Evolutionary conservation across 35 echinoderm and acorn worm genomes (phyloP), one percentile per base, ranked within the genome.

Genomic region (Amphiura filiformis): DNA sequence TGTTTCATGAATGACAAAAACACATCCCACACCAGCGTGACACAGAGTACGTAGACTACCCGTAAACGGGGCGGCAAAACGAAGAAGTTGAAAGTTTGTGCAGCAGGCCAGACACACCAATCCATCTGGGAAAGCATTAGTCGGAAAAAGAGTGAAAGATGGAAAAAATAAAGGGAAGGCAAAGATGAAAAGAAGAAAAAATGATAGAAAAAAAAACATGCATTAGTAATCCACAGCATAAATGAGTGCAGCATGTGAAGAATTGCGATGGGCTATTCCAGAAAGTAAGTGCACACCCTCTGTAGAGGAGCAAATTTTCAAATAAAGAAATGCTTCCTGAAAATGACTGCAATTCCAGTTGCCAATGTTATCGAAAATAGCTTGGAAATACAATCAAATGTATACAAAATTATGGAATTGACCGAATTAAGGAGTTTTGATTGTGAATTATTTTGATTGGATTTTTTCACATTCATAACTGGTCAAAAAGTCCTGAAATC

Each of bases 71-170:
- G 61, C 1, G 93, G 93, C 11, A 94, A 52, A 40, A 90, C 86
- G 78, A 77, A 75, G 70, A 94, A 94, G 83, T 94, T 94, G 88
- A 94, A 90, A 40, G 81, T 77, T 79, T 94, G 93, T 0, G 76
- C 81, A 23, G 83, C 84, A 11, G 93, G 93, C 93, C 93, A 94
- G 33, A 84, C 20, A 61, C 93, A 94, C 88, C 86, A 85, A 61
- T 94, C 93, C 37, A 86, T 39, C 92, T 93, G 64, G n/a, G n/a
- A n/a, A n/a, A 78, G 36, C 28, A 78, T 34, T 31, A 37, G 76
- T 78, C 23, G n/a, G n/a, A n/a, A n/a, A n/a, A n/a, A n/a, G n/a
- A n/a, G 0, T 32, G 36, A 28, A 81, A 26, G 79, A 38, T 23
- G 20, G 1, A 81, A 81, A 39, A 32, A 38, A 14, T 22, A 39